Base-by-base conservation (phyloP, 23 tunicate genomes). In the Ascidia mentula region DNA sequence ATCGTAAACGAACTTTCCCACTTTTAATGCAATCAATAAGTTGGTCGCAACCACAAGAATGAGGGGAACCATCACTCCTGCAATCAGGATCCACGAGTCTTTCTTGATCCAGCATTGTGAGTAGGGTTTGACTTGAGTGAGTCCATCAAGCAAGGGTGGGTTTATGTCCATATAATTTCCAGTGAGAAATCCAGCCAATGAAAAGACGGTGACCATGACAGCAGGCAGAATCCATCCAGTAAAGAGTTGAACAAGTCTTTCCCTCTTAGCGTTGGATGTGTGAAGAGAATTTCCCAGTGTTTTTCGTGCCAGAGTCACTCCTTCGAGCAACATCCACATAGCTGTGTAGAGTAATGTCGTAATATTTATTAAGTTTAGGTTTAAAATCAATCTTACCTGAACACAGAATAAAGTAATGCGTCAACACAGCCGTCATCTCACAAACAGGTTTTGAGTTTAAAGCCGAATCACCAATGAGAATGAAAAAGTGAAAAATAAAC, bases 251-350 rank as follows among this genome's bases (percentile, higher is more conserved):
- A 71, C 13, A 22, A 17, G 18, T 33, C 37, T 34, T 33, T 33
- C 38, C 30, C 32, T 71, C 13, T 30, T 18, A 5, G 38, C 36
- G 13, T 71, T 71, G 30, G 36, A 22, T 3, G 33, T 3, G 37
- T 35, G 24, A n/a, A 71, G 38, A 18, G 75, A 34, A 6, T 71
- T 18, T 28, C 24, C 30, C 15, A 69, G 32, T 2, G 83, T 79
- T 37, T 61, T 79, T 0, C 60, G 32, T n/a, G 46, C 18, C 36
- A 79, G 34, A 13, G 74, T 61, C 3, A 79, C n/a, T 8, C 83
- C 83, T 60, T 79, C 83, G 74, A 79, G 31, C 28, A 79, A 22
- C 83, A 79, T 79, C 83, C 83, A 79, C 45, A 35, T 69, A 33
- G 46, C 83, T 79, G 45, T 28, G 32, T 0, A 0, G 15, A 13